phyloP scores from a whole-genome alignment of 2,797 vertebrate species.

The Cottoperca gobio region DNA sequence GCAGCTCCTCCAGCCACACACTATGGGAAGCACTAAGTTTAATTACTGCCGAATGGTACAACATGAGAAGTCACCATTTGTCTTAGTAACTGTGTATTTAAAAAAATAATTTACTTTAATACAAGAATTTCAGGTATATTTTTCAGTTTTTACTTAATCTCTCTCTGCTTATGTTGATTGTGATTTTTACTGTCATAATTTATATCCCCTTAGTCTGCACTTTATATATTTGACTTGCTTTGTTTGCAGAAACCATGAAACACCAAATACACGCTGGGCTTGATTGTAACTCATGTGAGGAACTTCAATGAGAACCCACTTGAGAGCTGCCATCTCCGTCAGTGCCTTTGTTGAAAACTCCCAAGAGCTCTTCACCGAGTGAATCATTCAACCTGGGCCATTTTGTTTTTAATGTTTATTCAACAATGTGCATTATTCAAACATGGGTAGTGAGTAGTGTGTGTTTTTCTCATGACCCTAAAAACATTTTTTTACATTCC shows the following conservation, averaged over 20 bases:
- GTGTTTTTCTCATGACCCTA: slow-evolving; percentile 13
- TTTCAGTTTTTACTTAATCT: background rate
- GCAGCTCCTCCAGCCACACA: background rate
- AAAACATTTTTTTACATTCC: slow-evolving; percentile 20
- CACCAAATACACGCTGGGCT: slow-evolving; percentile 14
- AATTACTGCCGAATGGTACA: background rate
- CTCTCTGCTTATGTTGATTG: background rate
- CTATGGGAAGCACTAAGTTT: background rate
- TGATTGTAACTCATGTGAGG: slow-evolving; percentile 40
- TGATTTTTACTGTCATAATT: background rate
- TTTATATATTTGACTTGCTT: background rate
- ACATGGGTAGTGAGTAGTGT: slow-evolving; percentile 16
- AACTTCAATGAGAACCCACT: slow-evolving; percentile 55
- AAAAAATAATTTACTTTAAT: background rate
- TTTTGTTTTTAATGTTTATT: slow-evolving; percentile 36
- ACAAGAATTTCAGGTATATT: background rate
- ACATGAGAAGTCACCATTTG: background rate
- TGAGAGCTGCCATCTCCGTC: slow-evolving; percentile 53
- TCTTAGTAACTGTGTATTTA: background rate
- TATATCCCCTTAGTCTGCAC: background rate
- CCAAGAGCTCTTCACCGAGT: slow-evolving; percentile 50
- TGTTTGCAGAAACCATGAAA: slow-evolving; percentile 14
- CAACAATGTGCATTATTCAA: slow-evolving; percentile 37
- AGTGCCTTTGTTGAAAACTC: slow-evolving; percentile 53
- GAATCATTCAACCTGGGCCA: slow-evolving; percentile 35